phyloP scores from a whole-genome alignment of 2,888 invertebrate genomes.

The Ceraclea dissimilis region DNA sequence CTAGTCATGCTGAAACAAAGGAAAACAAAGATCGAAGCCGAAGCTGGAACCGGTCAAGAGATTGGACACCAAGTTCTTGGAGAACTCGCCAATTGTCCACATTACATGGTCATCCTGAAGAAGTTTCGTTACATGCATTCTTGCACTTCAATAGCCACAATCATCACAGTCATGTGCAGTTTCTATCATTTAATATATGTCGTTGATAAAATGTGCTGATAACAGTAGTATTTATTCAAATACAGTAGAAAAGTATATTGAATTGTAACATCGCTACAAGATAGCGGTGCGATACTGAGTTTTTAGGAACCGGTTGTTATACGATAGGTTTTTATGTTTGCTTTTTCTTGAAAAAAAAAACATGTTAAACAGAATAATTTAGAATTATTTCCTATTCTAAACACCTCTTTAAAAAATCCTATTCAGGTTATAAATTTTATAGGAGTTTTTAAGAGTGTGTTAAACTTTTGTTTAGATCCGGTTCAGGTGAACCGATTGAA shows the following conservation, averaged over 20 bases:
- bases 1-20: conserved; percentile 65
- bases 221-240: not conserved
- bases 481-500: too few species aligned
- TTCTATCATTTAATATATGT: conserved; percentile 48
- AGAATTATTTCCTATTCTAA: too few species aligned
- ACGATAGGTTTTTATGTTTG: too few species aligned
- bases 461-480: too few species aligned
- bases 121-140: conserved; percentile 72
- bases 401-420: too few species aligned
- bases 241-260: not conserved
- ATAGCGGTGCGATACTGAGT: too few species aligned
- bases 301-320: too few species aligned
- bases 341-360: too few species aligned
- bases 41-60: conserved; percentile 71
- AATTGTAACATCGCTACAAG: not conserved
- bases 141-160: conserved; percentile 72
- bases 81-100: conserved; percentile 66
- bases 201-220: conserved; percentile 19
- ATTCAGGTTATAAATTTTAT: too few species aligned
- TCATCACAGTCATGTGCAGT: conserved; percentile 60
- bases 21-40: conserved; percentile 68
- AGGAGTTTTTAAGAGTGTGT: too few species aligned
- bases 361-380: too few species aligned
- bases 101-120: conserved; percentile 67
- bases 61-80: conserved; percentile 67